Evolutionary conservation across 2,113 vertebrate genomes (phyloP), one percentile per base, ranked within the genome.

Genomic region (Atherinomorus stipes): DNA sequence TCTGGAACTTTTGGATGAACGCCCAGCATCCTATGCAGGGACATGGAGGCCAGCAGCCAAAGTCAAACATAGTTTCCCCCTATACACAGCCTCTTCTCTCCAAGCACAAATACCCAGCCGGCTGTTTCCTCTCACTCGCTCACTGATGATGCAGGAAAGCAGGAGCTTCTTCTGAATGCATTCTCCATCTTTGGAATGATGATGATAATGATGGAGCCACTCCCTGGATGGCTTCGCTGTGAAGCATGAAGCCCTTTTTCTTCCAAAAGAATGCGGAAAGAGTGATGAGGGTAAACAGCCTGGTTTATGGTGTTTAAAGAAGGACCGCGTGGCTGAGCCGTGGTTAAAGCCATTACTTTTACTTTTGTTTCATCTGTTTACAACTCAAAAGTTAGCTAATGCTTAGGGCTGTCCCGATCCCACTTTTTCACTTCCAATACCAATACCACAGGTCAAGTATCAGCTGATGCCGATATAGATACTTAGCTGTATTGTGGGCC

Each of bases 1-100:
- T 81, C 65, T 74, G 64, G 60, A 56, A 12, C 25, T 42, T 66
- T 63, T 77, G 80, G 85, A 80, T 9, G 7, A 49, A 38, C 2
- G 74, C 81, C 82, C 63, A 72, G 76, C 57, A 2, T 50, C 60
- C 38, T 53, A 34, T 82, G 59, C 44, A 22, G 44, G 54, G 63
- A n/a, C 40, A 44, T 0, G 15, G 10, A 71, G 85, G 84, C 77
- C 7, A 7, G 8, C 60, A 37, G 70, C 80, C 84, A 84, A 49
- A 23, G 22, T 21, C 11, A 23, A 7, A n/a, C 63, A 64, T 45
- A 34, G 38, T 40, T 67, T 23, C 54, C 31, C 42, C 16, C 28
- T 23, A 9, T 22, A 37, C 25, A 59, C 21, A 52, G 23, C 28
- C 44, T 54, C 42, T 40, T 57, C 45, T 62, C 21, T 71, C 15